Base-by-base conservation (phyloP, 2,888 invertebrate genomes). In the Trichogramma dendrolimi region DNA sequence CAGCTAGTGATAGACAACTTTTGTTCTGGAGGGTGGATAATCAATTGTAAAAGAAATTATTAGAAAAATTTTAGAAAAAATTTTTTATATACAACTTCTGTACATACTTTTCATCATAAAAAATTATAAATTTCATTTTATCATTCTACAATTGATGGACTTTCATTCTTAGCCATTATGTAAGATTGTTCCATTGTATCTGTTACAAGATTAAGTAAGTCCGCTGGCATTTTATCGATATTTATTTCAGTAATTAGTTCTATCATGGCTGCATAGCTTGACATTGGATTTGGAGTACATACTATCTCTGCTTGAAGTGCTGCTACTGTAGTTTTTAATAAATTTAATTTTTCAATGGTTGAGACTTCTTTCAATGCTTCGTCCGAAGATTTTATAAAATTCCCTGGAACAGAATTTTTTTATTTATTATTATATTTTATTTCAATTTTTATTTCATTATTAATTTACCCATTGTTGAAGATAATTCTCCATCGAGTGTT, bases 21-120 rank as follows among this genome's bases (percentile, higher is more conserved):
- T 81, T 81, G 67, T 85, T 87, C 73, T 87, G 87, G 86, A 85
- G 82, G 73, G 72, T 83, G n/a, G 76, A 74, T 63, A 70, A 74
- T 42, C 78, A 79, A 67, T 27, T 27, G 27, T 27, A 27, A 27
- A 27, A 27, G 27, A 27, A 27, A 10, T 6, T 40, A 27, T 14
- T 46, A n/a, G 8, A 46, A 46, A 46, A 46, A 46, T 40, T 8
- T 14, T 46, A n/a, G 8, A 46, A 46, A 46, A 46, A 46, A 46
- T 46, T 46, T 46, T 7, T 46, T 46, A 46, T 46, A 8, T 10
- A 10, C 46, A 10, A 46, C 46, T 46, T 8, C n/a, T 27, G 27
- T 27, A 27, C 27, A 27, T 27, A 27, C 27, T 27, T 27, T 27
- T 27, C 27, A 27, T 48, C 51, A 55, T 3, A 55, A 53, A 48